A percentile compares a stretch with the other conserved stretches of the same genome.
These are phyloP conservation scores for Schizaphis graminum DNA, from an alignment of 2,888 invertebrate species.

Conservation along the genomic window DNA sequence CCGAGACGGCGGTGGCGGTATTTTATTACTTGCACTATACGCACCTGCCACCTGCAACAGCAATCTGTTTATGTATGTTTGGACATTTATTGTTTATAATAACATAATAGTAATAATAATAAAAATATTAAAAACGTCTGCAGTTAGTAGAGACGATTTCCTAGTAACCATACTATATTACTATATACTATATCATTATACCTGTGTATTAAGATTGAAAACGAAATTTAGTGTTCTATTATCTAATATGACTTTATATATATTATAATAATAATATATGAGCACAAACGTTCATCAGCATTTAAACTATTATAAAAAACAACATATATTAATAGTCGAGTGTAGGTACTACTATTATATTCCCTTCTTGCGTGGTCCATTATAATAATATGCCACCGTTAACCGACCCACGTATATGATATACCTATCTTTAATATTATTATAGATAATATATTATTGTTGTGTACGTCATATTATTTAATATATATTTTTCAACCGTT, in stretches of 20 bases:
- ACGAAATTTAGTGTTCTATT: background rate
- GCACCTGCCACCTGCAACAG: background rate
- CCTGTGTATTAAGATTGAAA: background rate
- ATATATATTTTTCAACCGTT: background rate
- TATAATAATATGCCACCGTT: slow-evolving; percentile 11
- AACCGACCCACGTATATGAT: background rate
- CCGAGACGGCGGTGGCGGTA: background rate
- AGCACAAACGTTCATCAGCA: background rate
- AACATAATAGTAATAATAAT: background rate
- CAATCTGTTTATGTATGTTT: background rate
- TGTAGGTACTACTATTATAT: background rate
- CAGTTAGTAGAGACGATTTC: background rate
- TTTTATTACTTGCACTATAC: background rate
- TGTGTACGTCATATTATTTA: too few species aligned
- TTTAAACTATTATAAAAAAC: background rate
- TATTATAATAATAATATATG: background rate
- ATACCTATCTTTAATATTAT: background rate
- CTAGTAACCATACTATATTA: background rate
- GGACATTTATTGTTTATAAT: background rate
- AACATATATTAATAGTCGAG: background rate
- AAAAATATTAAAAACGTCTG: background rate
- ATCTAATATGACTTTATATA: background rate
- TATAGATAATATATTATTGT: background rate
- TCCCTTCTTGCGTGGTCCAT: background rate
- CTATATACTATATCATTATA: background rate